Conservation (phyloP, 1,140 invertebrate genomes). For the Procambarus virginalis region DNA sequence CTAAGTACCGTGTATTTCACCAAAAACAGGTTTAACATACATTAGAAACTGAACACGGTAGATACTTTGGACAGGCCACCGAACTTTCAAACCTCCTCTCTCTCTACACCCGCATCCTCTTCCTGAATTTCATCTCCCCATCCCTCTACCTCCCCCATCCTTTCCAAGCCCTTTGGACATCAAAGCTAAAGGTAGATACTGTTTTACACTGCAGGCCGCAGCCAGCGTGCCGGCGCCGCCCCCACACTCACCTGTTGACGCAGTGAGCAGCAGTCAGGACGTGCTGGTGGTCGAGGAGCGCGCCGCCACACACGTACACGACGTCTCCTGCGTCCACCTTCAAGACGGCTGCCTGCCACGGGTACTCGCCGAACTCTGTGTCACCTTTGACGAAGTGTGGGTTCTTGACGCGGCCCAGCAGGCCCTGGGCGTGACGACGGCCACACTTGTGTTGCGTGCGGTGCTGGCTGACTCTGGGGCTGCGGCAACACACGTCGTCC, state of each 20-base stretch:
- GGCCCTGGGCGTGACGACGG: constrained; percentile 23
- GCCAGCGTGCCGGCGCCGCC: not conserved
- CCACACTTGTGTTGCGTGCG: constrained; percentile 15
- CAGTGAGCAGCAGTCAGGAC: constrained; percentile 93
- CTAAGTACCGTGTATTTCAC: not conserved
- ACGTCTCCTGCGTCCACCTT: constrained; percentile 92
- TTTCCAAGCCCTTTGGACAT: too few species aligned
- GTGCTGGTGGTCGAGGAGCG: constrained; percentile 86
- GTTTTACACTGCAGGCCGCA: too few species aligned
- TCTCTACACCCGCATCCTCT: too few species aligned
- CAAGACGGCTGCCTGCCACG: constrained; percentile 92
- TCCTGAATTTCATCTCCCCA: too few species aligned
- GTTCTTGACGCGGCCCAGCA: constrained; percentile 67
- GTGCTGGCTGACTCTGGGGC: constrained; percentile 5
- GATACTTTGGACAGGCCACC: too few species aligned
- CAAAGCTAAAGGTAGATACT: too few species aligned
- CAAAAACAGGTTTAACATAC: not conserved
- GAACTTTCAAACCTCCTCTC: too few species aligned
- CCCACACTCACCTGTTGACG: constrained; percentile 84
- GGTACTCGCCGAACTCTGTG: constrained; percentile 82
- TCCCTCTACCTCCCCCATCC: too few species aligned
- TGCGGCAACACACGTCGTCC: constrained; percentile 65
- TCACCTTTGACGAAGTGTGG: constrained; percentile 58
- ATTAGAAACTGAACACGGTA: not conserved
- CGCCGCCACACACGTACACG: constrained; percentile 93